A percentile compares a stretch with the other conserved stretches of the same genome.
phyloP scores from a whole-genome alignment of 1,140 invertebrate genomes.

The Gonatopus flavifemur region DNA sequence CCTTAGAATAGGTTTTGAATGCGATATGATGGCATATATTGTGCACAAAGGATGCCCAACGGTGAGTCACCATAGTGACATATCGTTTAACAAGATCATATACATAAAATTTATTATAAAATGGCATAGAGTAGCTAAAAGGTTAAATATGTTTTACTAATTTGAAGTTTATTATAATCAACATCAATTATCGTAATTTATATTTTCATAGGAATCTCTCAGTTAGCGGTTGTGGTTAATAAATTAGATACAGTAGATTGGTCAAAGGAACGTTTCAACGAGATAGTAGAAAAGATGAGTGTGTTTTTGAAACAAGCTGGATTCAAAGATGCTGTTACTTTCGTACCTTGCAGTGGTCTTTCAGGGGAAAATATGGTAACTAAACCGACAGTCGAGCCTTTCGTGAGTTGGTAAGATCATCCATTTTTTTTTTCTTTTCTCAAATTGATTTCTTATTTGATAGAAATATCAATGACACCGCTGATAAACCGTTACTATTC shows the following conservation, averaged over 20 bases:
- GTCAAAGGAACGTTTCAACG: slow-evolving; percentile 88
- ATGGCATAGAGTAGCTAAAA: too few relatives aligned
- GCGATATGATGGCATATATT: too few relatives aligned
- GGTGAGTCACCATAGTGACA: too few relatives aligned
- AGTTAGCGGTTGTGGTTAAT: slow-evolving; percentile 58
- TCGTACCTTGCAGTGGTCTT: slow-evolving; percentile 94
- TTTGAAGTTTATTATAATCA: slow-evolving; percentile 5
- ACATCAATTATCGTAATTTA: not conserved
- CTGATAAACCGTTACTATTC: too few relatives aligned
- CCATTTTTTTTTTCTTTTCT: not conserved
- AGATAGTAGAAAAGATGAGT: slow-evolving; percentile 83
- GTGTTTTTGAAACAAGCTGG: slow-evolving; percentile 94
- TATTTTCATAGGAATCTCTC: slow-evolving; percentile 43
- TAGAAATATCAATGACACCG: too few relatives aligned
- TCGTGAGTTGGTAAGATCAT: slow-evolving; percentile 57
- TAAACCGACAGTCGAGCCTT: slow-evolving; percentile 65
- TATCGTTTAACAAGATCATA: too few relatives aligned
- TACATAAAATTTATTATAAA: too few relatives aligned
- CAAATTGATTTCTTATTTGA: too few relatives aligned
- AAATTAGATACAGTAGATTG: slow-evolving; percentile 99
- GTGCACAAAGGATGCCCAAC: too few relatives aligned
- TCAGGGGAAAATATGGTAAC: slow-evolving; percentile 89
- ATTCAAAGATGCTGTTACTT: slow-evolving; percentile 84
- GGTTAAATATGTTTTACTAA: not conserved
- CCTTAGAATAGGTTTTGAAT: too few relatives aligned